phyloP scores from a whole-genome alignment of 2,113 vertebrate genomes.

The Entelurus aequoreus region DNA sequence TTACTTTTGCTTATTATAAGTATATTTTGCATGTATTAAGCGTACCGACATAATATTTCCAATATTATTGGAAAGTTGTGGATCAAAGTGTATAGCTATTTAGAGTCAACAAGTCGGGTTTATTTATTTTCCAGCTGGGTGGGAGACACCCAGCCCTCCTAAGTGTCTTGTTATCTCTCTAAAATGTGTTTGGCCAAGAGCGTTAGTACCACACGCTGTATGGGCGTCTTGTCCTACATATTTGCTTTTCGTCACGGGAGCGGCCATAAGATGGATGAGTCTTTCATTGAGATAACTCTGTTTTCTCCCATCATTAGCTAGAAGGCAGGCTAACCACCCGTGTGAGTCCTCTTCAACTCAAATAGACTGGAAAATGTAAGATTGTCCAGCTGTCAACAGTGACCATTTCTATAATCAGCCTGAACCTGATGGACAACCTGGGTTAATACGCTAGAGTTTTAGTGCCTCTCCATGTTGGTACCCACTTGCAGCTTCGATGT shows the following conservation, averaged over 20 bases:
- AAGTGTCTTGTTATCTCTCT: conserved; percentile 60
- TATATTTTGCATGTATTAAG: too few relatives aligned
- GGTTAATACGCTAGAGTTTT: conserved; percentile 16
- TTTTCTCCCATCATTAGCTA: conserved; percentile 43
- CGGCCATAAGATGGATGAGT: conserved; percentile 70
- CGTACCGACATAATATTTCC: background rate
- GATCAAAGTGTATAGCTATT: conserved; percentile 20
- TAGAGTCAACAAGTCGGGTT: conserved; percentile 35
- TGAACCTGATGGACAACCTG: conserved; percentile 50
- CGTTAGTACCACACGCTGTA: conserved; percentile 47
- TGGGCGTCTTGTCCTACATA: conserved; percentile 63
- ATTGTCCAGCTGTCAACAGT: conserved; percentile 41
- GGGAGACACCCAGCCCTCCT: conserved; percentile 39
- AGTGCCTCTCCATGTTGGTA: conserved; percentile 15
- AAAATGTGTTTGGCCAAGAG: conserved; percentile 47
- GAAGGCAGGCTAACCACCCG: conserved; percentile 24
- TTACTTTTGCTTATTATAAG: too few relatives aligned
- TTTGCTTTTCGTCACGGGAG: conserved; percentile 67
- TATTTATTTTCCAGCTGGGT: conserved; percentile 46
- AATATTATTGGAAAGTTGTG: background rate
- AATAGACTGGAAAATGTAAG: conserved; percentile 56
- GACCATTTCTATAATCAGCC: conserved; percentile 51
- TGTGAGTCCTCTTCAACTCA: conserved; percentile 52
- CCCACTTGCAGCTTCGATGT: background rate
- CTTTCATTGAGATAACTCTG: conserved; percentile 51